Evolutionary conservation across 2,113 vertebrate genomes (phyloP).

Genomic region (Cervus canadensis): DNA sequence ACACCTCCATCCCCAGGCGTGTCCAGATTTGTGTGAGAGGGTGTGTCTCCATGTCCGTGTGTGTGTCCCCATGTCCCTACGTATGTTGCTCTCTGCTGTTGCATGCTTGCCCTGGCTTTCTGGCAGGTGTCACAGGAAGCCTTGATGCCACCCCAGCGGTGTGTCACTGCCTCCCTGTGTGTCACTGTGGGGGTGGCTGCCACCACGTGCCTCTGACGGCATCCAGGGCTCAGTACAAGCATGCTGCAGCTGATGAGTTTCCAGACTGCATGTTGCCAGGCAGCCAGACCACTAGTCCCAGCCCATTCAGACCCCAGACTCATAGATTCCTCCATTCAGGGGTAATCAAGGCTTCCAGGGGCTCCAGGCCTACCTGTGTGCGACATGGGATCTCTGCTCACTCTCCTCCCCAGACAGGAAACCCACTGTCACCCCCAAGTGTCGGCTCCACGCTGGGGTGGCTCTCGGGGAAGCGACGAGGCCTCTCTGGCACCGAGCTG

Average conservation of each 20-base stretch:
- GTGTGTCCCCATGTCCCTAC: not conserved
- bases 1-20: not conserved
- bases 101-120: not conserved
- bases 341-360: not conserved
- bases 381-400: not conserved
- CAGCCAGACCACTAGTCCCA: conserved; percentile 9
- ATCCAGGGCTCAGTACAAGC: conserved; percentile 56
- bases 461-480: not conserved
- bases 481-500: not conserved
- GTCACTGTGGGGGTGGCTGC: conserved; percentile 59
- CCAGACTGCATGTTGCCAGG: conserved; percentile 31
- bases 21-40: not conserved
- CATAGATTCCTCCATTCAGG: not conserved
- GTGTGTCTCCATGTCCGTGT: not conserved
- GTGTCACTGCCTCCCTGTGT: conserved; percentile 62
- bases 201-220: conserved; percentile 51
- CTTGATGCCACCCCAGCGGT: not conserved
- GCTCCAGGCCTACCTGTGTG: not conserved
- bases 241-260: not conserved
- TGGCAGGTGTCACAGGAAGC: conserved; percentile 8
- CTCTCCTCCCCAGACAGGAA: not conserved
- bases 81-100: not conserved
- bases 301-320: not conserved
- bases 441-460: not conserved
- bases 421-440: not conserved